Evolutionary conservation across 2,888 invertebrate species (phyloP).

Genomic region (Corbicula japonica): DNA sequence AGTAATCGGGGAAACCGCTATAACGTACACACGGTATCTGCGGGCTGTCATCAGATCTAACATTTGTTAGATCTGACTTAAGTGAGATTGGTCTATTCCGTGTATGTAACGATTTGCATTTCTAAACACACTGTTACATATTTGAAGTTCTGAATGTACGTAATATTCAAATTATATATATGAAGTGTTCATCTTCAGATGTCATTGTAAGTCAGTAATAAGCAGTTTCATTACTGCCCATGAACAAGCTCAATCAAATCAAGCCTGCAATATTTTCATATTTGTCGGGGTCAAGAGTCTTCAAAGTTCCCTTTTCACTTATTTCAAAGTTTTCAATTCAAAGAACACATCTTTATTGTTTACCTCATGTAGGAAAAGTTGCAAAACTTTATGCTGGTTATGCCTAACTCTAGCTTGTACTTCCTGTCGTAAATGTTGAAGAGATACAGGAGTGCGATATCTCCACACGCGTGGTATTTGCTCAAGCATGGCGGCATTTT

Average conservation of each 20-base stretch:
- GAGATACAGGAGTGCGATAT: slow-evolving; percentile 63
- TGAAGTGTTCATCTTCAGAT: background rate
- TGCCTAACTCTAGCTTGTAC: slow-evolving; percentile 3
- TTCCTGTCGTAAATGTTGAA: slow-evolving; percentile 23
- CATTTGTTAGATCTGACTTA: too few species aligned
- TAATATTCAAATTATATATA: too few species aligned
- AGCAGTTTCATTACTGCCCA: background rate
- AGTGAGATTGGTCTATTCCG: too few species aligned
- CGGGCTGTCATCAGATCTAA: too few species aligned
- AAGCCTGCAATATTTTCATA: background rate
- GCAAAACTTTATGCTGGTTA: slow-evolving; percentile 3
- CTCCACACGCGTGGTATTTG: slow-evolving; percentile 67
- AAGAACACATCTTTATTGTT: too few species aligned
- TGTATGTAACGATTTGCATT: too few species aligned
- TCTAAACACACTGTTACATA: too few species aligned
- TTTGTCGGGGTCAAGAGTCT: background rate
- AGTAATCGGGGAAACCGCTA: too few species aligned
- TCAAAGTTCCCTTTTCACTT: too few species aligned
- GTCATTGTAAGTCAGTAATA: background rate
- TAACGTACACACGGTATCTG: too few species aligned
- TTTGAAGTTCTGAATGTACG: too few species aligned
- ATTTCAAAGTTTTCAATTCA: too few species aligned
- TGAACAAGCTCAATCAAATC: background rate
- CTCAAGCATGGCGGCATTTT: slow-evolving; percentile 42
- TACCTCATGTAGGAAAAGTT: slow-evolving; percentile 61